Evolutionary conservation across 1,140 invertebrate species (phyloP).

Genomic region (Notospermus geniculatus): DNA sequence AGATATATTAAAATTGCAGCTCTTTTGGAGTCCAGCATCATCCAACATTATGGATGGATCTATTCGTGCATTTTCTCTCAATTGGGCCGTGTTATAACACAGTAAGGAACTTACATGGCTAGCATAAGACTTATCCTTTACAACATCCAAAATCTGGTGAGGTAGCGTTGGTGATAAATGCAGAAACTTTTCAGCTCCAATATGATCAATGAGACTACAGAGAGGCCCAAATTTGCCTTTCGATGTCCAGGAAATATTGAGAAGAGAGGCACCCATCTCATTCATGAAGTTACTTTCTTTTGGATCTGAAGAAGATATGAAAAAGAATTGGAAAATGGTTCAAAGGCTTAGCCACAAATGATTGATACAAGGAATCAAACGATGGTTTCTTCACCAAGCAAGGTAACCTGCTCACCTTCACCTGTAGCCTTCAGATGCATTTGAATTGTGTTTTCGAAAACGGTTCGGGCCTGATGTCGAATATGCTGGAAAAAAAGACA

Average conservation of each 20-base stretch:
- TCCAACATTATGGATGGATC: too few relatives aligned
- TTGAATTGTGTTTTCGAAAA: conserved; percentile 41
- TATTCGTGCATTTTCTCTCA: too few relatives aligned
- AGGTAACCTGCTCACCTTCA: neutral
- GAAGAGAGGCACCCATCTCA: neutral
- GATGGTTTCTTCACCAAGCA: too few relatives aligned
- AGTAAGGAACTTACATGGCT: neutral
- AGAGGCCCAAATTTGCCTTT: conserved; percentile 8
- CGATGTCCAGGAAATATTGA: neutral
- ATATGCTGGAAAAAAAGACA: conserved; percentile 32
- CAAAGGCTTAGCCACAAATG: neutral
- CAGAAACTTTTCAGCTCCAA: neutral
- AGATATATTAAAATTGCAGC: too few relatives aligned
- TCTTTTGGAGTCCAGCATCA: too few relatives aligned
- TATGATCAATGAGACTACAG: neutral
- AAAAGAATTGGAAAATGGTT: neutral
- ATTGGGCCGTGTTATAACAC: too few relatives aligned
- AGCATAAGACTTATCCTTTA: neutral
- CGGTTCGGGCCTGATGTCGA: conserved; percentile 37
- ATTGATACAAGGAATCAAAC: too few relatives aligned
- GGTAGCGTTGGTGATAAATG: neutral
- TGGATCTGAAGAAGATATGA: neutral
- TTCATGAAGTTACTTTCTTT: neutral
- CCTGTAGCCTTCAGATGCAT: conserved; percentile 24
- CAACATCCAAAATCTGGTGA: neutral